A percentile compares a stretch with the other conserved stretches of the same genome.
Evolutionary conservation across 2,113 vertebrate species (phyloP).

Genomic region (Clarias gariepinus): DNA sequence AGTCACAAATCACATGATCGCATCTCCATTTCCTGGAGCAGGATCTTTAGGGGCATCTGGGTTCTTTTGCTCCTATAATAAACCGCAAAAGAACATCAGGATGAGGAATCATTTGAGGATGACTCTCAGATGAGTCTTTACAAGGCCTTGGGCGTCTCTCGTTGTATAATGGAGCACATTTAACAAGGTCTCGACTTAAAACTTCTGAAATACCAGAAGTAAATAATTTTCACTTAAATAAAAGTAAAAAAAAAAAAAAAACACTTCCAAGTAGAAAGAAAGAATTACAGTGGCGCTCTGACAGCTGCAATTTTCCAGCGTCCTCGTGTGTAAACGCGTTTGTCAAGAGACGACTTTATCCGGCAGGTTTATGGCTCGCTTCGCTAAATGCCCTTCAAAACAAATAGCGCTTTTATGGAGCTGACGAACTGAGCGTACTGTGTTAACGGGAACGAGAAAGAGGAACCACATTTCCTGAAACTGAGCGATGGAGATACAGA

Average conservation of each 20-base stretch:
- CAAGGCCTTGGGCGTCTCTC: background rate
- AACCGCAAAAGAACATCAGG: background rate
- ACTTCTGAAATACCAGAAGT: background rate
- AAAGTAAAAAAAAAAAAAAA: background rate
- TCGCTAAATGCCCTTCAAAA: constrained; percentile 5
- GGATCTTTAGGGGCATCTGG: background rate
- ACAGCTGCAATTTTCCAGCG: background rate
- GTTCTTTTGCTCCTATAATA: background rate
- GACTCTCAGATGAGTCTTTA: constrained; percentile 3
- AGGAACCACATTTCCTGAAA: background rate
- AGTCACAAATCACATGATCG: background rate
- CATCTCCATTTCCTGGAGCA: background rate
- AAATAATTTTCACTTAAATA: background rate
- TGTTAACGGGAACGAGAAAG: background rate
- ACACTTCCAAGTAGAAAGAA: background rate
- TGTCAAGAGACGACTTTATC: background rate
- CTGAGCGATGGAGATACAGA: background rate
- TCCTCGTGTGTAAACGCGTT: background rate
- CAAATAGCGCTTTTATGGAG: constrained; percentile 30
- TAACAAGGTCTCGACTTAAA: background rate
- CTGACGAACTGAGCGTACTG: background rate
- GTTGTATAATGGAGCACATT: background rate
- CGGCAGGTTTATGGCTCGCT: constrained; percentile 12
- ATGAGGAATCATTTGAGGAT: background rate
- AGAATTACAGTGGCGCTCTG: background rate